These are phyloP conservation scores for Xenentodon cancila DNA, from an alignment of 2,797 vertebrate species.

Conservation along the genomic window DNA sequence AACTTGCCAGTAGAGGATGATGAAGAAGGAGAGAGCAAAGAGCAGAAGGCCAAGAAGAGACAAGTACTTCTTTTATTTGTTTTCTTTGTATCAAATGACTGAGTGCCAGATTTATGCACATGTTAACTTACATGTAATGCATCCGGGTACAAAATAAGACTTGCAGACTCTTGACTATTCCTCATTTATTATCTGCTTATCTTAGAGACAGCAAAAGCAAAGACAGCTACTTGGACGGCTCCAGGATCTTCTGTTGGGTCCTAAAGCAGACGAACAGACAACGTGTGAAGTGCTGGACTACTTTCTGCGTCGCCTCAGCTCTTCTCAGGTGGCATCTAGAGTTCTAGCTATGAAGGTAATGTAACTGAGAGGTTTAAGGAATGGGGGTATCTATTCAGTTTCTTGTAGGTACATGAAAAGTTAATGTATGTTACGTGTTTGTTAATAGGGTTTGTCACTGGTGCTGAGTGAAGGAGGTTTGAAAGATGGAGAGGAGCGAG, in stretches of 20 bases:
- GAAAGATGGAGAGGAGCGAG: conserved; percentile 92
- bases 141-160: neutral
- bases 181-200: neutral
- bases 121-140: neutral
- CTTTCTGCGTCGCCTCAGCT: conserved; percentile 95
- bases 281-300: conserved; percentile 98
- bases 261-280: conserved; percentile 96
- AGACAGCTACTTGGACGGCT: conserved; percentile 93
- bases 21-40: conserved; percentile 95
- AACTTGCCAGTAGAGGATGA: conserved; percentile 88
- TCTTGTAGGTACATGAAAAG: neutral
- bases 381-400: too few relatives aligned
- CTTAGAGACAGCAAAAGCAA: conserved; percentile 96
- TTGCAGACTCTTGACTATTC: conserved; percentile 6
- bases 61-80: conserved; percentile 75
- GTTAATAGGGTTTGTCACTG: conserved; percentile 90
- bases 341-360: conserved; percentile 96
- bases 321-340: conserved; percentile 94
- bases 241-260: conserved; percentile 94
- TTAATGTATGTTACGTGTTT: neutral
- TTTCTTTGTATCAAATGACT: conserved; percentile 8
- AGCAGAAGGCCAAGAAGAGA: conserved; percentile 93
- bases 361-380: neutral
- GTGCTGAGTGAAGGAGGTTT: conserved; percentile 92
- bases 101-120: too few relatives aligned